phyloP scores from a whole-genome alignment of 2,797 vertebrate species.

The Liparis tanakae region DNA sequence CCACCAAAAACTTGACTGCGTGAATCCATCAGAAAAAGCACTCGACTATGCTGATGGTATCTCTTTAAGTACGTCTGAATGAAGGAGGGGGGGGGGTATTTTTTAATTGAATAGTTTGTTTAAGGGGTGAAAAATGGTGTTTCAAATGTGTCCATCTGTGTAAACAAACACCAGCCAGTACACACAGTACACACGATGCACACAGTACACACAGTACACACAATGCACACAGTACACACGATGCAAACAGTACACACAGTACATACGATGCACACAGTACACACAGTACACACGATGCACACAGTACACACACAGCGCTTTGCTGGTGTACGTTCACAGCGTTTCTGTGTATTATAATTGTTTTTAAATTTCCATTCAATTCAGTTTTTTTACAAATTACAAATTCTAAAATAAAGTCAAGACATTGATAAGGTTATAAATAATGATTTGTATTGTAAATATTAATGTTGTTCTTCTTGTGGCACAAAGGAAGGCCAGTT shows the following conservation, averaged over 20 bases:
- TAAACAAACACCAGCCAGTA: slow-evolving; percentile 15
- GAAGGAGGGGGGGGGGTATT: not conserved
- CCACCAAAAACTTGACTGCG: not conserved
- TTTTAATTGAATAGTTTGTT: slow-evolving; percentile 16
- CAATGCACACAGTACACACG: too few species aligned
- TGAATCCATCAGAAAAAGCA: slow-evolving; percentile 28
- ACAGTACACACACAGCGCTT: not conserved
- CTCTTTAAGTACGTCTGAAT: slow-evolving; percentile 27
- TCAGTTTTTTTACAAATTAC: too few species aligned
- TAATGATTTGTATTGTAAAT: too few species aligned
- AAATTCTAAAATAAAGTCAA: too few species aligned
- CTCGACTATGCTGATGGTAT: not conserved
- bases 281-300: too few species aligned
- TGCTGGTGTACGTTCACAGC: slow-evolving; percentile 3
- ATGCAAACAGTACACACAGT: not conserved
- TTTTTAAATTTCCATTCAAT: too few species aligned
- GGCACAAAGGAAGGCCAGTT: too few species aligned
- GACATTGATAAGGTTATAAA: too few species aligned
- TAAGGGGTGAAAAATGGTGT: not conserved
- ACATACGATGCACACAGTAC: too few species aligned
- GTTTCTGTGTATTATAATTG: not conserved
- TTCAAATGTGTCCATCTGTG: not conserved
- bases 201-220: too few species aligned
- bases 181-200: not conserved
- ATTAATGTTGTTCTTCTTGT: too few species aligned